phyloP scores from a whole-genome alignment of 2,113 vertebrate genomes.

The Gnathonemus echidnorhynchus region DNA sequence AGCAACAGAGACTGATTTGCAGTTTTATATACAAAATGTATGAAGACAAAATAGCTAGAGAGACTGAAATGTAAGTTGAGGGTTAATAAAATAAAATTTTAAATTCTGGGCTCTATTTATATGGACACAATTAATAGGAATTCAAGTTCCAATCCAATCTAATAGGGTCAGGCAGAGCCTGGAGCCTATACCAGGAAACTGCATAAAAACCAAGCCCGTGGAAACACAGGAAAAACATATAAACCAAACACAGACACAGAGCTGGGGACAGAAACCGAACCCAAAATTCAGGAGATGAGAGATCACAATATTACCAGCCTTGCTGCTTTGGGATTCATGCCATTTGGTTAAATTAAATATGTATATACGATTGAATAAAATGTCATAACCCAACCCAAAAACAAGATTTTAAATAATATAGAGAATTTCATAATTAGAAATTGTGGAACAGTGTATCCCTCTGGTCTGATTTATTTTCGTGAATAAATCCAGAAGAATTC shows the following conservation, averaged over 20 bases:
- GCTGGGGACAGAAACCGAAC: neutral
- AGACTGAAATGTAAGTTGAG: neutral
- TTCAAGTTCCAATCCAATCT: too few relatives aligned
- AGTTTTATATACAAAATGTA: neutral
- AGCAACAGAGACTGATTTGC: neutral
- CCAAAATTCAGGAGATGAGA: neutral
- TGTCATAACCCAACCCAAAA: neutral
- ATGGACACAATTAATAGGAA: too few relatives aligned
- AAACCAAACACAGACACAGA: neutral
- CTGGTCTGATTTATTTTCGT: neutral
- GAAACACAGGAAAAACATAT: neutral
- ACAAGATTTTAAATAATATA: neutral
- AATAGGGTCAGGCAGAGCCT: too few relatives aligned
- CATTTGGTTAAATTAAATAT: neutral
- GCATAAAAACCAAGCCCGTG: too few relatives aligned
- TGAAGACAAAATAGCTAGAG: neutral
- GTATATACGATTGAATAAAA: neutral
- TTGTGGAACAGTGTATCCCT: neutral
- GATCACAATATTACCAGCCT: neutral
- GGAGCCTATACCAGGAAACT: too few relatives aligned
- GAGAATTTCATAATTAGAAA: neutral
- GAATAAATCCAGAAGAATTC: neutral
- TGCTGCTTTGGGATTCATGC: neutral
- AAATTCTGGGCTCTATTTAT: too few relatives aligned
- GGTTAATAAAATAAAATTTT: neutral